Evolutionary conservation across 1,140 invertebrate species (phyloP).

Genomic region (Hypothenemus hampei): DNA sequence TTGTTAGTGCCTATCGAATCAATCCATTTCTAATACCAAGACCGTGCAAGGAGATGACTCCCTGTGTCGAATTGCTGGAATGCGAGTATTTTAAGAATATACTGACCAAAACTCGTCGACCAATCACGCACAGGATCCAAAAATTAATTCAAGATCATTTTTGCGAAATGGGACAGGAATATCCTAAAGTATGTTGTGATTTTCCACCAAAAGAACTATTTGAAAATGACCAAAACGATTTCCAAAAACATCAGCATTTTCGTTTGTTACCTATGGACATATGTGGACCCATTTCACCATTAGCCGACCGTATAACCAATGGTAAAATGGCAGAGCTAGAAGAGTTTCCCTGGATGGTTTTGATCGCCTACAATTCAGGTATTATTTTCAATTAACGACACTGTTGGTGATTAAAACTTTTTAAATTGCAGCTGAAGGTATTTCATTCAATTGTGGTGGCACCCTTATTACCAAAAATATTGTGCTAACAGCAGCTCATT

Average conservation of each 20-base stretch:
- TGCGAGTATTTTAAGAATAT: constrained; percentile 35
- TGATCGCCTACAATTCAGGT: constrained; percentile 45
- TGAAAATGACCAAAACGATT: constrained; percentile 2
- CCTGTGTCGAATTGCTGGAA: too few species aligned
- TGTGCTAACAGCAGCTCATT: constrained; percentile 54
- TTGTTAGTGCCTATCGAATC: too few species aligned
- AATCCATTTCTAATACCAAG: too few species aligned
- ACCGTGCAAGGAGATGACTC: too few species aligned
- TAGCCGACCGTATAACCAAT: constrained; percentile 47
- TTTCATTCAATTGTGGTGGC: constrained; percentile 53
- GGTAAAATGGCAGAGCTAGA: constrained; percentile 47
- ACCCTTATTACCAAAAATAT: constrained; percentile 52
- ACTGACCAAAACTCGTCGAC: constrained; percentile 29
- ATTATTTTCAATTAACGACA: background rate
- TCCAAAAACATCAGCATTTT: constrained; percentile 29
- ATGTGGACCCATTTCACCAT: constrained; percentile 45
- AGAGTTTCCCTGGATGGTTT: constrained; percentile 54
- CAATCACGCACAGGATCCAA: constrained; percentile 32
- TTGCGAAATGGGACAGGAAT: constrained; percentile 26
- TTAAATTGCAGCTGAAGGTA: constrained; percentile 3
- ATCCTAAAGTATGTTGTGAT: constrained; percentile 34
- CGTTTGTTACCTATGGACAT: constrained; percentile 24
- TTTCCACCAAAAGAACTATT: background rate
- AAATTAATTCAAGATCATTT: constrained; percentile 30
- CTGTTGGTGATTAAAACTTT: background rate